Conservation (phyloP, 2,888 invertebrate genomes). For the Lepidochitona cinerea region DNA sequence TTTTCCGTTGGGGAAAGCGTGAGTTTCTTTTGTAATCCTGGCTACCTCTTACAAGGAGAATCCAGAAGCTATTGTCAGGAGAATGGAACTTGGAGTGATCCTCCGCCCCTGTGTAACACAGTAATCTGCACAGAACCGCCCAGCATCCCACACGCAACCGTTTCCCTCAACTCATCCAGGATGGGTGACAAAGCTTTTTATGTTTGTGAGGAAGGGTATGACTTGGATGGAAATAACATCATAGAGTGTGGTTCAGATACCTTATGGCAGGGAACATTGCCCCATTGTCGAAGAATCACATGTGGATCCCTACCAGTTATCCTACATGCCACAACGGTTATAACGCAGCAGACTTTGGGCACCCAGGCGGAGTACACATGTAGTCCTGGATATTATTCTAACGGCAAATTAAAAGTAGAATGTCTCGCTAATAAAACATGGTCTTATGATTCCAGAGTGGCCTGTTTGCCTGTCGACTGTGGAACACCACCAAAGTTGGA, state of each 20-base stretch:
- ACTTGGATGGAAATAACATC: conserved; percentile 21
- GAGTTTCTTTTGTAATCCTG: neutral
- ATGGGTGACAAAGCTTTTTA: conserved; percentile 27
- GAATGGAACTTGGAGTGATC: conserved; percentile 61
- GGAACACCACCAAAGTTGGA: conserved; percentile 35
- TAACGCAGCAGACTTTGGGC: neutral
- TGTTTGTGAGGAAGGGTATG: conserved; percentile 47
- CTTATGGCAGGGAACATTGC: conserved; percentile 14
- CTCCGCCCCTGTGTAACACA: conserved; percentile 52
- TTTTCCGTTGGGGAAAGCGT: neutral
- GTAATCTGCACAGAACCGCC: conserved; percentile 70
- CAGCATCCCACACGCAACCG: conserved; percentile 38
- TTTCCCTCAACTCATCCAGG: conserved; percentile 11
- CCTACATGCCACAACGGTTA: conserved; percentile 2
- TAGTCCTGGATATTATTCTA: conserved; percentile 47
- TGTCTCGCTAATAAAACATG: conserved; percentile 16
- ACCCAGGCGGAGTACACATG: conserved; percentile 29
- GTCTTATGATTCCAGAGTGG: conserved; percentile 11
- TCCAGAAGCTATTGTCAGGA: conserved; percentile 48
- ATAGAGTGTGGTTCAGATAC: conserved; percentile 9
- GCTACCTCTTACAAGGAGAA: conserved; percentile 49
- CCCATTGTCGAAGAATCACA: conserved; percentile 29
- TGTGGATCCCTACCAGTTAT: conserved; percentile 34
- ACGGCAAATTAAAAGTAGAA: conserved; percentile 33
- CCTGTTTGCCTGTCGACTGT: conserved; percentile 48